phyloP scores from a whole-genome alignment of 1,140 invertebrate species.

The Temnothorax longispinosus region DNA sequence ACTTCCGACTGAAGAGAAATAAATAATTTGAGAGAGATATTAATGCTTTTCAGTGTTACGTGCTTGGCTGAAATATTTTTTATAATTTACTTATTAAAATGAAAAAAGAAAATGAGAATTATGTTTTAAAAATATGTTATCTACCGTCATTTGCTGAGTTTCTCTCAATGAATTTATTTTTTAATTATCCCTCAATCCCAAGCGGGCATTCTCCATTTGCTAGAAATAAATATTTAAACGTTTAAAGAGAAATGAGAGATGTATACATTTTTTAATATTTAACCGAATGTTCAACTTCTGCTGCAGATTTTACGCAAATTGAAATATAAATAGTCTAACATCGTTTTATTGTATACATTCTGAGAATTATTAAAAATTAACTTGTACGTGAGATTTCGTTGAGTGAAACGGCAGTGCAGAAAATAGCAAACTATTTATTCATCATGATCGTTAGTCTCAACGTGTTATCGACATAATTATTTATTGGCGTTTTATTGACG shows the following conservation, averaged over 20 bases:
- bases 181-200: neutral
- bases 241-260: neutral
- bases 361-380: neutral
- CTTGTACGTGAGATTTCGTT: neutral
- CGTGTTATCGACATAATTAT: neutral
- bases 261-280: neutral
- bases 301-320: neutral
- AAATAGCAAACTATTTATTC: neutral
- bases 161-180: neutral
- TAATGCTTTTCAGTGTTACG: neutral
- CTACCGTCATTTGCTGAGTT: neutral
- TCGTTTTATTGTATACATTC: neutral
- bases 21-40: neutral
- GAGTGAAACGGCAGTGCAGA: neutral
- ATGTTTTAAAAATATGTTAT: slow-evolving; percentile 6
- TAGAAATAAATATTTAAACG: neutral
- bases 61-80: neutral
- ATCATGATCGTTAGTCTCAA: neutral
- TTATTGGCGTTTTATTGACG: neutral
- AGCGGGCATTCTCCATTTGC: neutral
- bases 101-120: neutral
- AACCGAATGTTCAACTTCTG: neutral
- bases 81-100: neutral
- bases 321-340: neutral
- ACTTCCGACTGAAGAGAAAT: neutral